Percentiles rank a stretch among this genome's conserved stretches.
Evolutionary conservation across 2,888 invertebrate species (phyloP).

Genomic region (Pristionchus exspectatus): DNA sequence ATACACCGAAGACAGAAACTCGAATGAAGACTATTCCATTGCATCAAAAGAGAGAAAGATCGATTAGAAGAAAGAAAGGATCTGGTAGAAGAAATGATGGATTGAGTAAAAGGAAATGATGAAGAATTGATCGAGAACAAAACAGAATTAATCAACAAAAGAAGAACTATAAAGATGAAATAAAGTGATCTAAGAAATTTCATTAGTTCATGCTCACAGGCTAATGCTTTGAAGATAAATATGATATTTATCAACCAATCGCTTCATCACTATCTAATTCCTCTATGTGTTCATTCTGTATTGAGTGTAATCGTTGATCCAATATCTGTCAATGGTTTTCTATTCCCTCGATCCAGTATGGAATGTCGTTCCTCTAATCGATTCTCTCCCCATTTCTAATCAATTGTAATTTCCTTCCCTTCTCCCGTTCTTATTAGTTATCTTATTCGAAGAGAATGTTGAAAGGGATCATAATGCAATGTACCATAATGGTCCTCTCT

Average conservation of each 20-base stretch:
- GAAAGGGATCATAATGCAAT: conserved; percentile 16
- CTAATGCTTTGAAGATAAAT: no score
- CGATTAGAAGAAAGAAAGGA: background rate
- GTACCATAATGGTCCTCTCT: conserved; percentile 5
- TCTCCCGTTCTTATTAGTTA: background rate
- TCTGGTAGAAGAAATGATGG: background rate
- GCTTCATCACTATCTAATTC: no score
- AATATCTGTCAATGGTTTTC: background rate
- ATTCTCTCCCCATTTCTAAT: background rate
- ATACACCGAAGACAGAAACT: background rate
- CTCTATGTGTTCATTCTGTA: background rate
- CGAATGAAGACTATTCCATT: background rate
- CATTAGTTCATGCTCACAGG: no score
- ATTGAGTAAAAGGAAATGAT: background rate
- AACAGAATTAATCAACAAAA: conserved; percentile 13
- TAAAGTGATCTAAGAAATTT: conserved; percentile 13
- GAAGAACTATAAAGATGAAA: conserved; percentile 8
- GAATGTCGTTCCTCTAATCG: background rate
- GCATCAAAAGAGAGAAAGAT: background rate
- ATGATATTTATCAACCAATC: no score
- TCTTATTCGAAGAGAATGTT: background rate
- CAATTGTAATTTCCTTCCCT: background rate
- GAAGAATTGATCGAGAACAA: background rate
- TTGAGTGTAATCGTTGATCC: background rate
- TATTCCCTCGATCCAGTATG: background rate